Conservation (phyloP, 2,113 vertebrate species). For the Oenanthe melanoleuca region DNA sequence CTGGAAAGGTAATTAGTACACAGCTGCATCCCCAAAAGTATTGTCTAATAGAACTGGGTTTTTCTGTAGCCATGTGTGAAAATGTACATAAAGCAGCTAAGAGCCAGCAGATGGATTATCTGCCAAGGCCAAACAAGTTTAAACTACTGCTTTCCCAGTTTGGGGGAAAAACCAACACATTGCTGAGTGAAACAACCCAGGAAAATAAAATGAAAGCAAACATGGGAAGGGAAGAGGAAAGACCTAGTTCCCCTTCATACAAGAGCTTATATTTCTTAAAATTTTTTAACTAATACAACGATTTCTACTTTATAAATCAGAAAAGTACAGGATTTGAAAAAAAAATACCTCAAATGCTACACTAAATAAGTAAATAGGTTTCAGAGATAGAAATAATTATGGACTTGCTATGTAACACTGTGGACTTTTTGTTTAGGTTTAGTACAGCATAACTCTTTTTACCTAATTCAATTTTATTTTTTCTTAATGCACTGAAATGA, state of each 20-base stretch:
- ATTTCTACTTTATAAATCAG: neutral
- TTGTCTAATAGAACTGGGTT: neutral
- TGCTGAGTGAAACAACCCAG: neutral
- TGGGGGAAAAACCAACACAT: neutral
- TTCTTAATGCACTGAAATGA: neutral
- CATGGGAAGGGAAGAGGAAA: neutral
- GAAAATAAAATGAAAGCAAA: neutral
- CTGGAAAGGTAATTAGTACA: constrained; percentile 28
- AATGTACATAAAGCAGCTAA: neutral
- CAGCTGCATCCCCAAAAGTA: constrained; percentile 8
- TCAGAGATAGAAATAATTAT: neutral
- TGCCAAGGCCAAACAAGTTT: neutral
- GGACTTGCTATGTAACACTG: neutral
- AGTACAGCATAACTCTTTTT: neutral
- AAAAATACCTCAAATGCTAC: neutral
- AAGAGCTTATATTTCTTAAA: neutral
- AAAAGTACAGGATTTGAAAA: neutral
- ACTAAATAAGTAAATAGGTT: neutral
- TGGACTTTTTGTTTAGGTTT: neutral
- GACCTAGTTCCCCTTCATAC: neutral
- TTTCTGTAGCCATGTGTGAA: neutral
- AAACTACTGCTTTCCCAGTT: neutral
- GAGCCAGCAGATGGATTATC: neutral
- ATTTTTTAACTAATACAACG: neutral
- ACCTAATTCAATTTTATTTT: neutral